Conservation (phyloP, 2,797 vertebrate genomes). For the Pampus argenteus region DNA sequence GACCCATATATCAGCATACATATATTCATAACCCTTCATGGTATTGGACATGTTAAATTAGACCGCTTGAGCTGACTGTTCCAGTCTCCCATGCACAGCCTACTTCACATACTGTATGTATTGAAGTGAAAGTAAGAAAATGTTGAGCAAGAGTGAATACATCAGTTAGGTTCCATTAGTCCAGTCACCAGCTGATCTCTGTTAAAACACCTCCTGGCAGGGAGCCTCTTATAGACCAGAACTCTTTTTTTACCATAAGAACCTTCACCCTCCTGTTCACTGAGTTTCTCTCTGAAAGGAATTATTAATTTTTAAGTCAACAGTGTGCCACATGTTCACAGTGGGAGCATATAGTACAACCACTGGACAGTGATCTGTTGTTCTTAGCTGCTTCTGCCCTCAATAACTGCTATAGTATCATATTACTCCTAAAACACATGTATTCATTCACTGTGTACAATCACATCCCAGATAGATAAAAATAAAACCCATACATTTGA, state of each 20-base stretch:
- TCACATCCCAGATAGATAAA: too few relatives aligned
- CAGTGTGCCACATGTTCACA: too few relatives aligned
- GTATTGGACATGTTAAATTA: conserved; percentile 36
- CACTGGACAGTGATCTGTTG: too few relatives aligned
- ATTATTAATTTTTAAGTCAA: background rate
- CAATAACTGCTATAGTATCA: too few relatives aligned
- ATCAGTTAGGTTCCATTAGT: conserved; percentile 66
- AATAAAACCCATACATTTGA: too few relatives aligned
- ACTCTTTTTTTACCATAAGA: background rate
- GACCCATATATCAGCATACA: too few relatives aligned
- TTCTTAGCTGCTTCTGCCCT: too few relatives aligned
- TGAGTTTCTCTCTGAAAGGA: background rate
- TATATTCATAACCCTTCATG: background rate
- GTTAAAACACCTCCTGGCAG: conserved; percentile 23
- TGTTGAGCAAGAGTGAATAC: conserved; percentile 27
- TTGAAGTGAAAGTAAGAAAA: conserved; percentile 27
- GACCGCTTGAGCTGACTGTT: conserved; percentile 19
- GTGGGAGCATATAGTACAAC: too few relatives aligned
- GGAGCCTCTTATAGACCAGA: conserved; percentile 1
- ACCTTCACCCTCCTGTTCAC: background rate
- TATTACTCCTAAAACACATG: too few relatives aligned
- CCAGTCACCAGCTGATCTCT: conserved; percentile 55
- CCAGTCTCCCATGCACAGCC: conserved; percentile 18
- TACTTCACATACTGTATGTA: conserved; percentile 7
- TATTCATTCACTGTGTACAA: too few relatives aligned